A percentile compares a stretch with the other conserved stretches of the same genome.
phyloP scores from a whole-genome alignment of 2,797 vertebrate genomes.

The Spinus olivaceus region DNA sequence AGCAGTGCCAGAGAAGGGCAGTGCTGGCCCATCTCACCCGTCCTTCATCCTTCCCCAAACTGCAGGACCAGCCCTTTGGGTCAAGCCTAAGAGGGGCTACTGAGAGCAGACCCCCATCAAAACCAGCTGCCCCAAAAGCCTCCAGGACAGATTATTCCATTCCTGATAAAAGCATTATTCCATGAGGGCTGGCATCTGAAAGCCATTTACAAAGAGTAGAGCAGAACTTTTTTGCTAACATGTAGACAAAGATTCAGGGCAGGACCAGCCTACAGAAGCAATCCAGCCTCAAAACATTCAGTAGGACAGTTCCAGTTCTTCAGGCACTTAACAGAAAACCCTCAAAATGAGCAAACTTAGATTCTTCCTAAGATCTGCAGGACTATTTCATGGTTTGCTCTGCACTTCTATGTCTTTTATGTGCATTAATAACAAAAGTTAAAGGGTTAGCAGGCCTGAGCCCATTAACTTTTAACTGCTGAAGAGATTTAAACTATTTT shows the following conservation, averaged over 20 bases:
- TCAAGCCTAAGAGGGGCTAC: background rate
- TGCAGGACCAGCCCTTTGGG: background rate
- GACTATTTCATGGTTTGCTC: background rate
- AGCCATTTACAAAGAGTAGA: background rate
- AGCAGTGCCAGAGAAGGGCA: background rate
- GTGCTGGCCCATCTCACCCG: background rate
- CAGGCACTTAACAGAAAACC: background rate
- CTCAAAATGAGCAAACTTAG: background rate
- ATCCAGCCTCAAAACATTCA: background rate
- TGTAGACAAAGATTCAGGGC: background rate
- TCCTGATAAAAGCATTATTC: background rate
- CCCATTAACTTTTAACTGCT: background rate
- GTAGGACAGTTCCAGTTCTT: background rate
- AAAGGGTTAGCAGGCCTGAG: background rate
- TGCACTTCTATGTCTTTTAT: background rate
- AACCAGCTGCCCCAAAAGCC: background rate
- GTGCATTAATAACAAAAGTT: background rate
- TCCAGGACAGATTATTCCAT: background rate
- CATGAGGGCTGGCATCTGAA: background rate
- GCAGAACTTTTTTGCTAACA: background rate
- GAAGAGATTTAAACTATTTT: background rate
- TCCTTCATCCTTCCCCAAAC: background rate
- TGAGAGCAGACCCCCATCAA: background rate
- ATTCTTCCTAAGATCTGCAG: background rate
- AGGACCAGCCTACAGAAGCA: background rate